Evolutionary conservation across 2,888 invertebrate genomes (phyloP).

Genomic region (Athrips mouffetella): DNA sequence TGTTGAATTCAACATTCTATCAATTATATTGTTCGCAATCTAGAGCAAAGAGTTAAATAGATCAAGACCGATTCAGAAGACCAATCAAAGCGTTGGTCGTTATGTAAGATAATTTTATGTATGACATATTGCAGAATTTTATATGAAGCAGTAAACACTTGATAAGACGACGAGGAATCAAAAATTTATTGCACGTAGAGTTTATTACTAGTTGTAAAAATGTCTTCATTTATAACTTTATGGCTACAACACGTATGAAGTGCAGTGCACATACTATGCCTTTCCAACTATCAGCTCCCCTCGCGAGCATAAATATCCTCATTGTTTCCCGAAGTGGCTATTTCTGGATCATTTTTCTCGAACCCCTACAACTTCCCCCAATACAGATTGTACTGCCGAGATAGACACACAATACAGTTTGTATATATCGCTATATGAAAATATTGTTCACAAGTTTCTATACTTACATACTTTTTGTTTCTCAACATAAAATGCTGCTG

Average conservation of each 20-base stretch:
- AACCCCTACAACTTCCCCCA: conserved; percentile 26
- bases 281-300: conserved; percentile 36
- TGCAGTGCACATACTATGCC: conserved; percentile 33
- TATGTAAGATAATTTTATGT: too few species aligned
- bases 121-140: background rate
- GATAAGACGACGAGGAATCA: background rate
- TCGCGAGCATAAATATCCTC: conserved; percentile 46
- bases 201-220: background rate
- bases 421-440: background rate
- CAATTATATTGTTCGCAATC: conserved; percentile 10
- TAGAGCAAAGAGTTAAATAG: background rate
- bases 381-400: conserved; percentile 32
- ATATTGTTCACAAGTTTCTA: too few species aligned
- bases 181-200: background rate
- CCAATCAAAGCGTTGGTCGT: too few species aligned
- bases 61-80: background rate
- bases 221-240: background rate
- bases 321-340: conserved; percentile 49
- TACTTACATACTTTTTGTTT: too few species aligned
- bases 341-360: conserved; percentile 40
- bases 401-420: conserved; percentile 18
- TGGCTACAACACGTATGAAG: background rate
- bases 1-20: conserved; percentile 15
- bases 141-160: background rate
- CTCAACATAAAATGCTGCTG: too few species aligned